Conservation (phyloP, 2,888 invertebrate species). For the Cantharis flavilabris region DNA sequence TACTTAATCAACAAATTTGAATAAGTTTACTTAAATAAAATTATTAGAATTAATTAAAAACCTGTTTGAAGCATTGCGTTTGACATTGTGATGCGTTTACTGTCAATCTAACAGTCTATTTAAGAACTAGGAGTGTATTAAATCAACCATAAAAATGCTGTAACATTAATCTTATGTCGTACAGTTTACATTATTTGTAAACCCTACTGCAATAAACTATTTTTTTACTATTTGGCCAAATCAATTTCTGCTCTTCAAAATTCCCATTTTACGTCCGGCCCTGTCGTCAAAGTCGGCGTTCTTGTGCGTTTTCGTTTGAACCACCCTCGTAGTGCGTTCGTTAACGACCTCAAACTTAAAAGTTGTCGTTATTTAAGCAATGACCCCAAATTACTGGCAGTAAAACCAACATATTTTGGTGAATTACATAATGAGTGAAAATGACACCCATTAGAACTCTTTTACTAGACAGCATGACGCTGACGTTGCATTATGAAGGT, state of each 20-base stretch:
- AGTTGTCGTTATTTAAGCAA: conserved; percentile 16
- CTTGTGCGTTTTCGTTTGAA: not conserved
- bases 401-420: conserved; percentile 20
- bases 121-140: not conserved
- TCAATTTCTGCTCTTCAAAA: too few relatives aligned
- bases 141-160: not conserved
- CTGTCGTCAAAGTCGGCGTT: too few relatives aligned
- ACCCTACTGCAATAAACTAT: too few relatives aligned
- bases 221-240: too few relatives aligned
- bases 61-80: not conserved
- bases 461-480: conserved; percentile 40
- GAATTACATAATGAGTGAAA: conserved; percentile 28
- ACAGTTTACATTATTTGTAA: not conserved
- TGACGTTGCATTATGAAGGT: conserved; percentile 6
- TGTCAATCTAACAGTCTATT: not conserved
- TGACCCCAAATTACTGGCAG: conserved; percentile 25
- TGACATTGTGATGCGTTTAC: conserved; percentile 3
- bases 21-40: not conserved
- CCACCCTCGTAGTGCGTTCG: conserved; percentile 8
- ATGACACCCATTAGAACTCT: conserved; percentile 19
- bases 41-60: conserved; percentile 3
- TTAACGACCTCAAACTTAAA: conserved; percentile 3
- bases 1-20: conserved; percentile 1
- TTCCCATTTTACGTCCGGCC: too few relatives aligned
- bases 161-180: not conserved